Base-by-base conservation (phyloP, 2,113 vertebrate genomes). In the Lynx canadensis region DNA sequence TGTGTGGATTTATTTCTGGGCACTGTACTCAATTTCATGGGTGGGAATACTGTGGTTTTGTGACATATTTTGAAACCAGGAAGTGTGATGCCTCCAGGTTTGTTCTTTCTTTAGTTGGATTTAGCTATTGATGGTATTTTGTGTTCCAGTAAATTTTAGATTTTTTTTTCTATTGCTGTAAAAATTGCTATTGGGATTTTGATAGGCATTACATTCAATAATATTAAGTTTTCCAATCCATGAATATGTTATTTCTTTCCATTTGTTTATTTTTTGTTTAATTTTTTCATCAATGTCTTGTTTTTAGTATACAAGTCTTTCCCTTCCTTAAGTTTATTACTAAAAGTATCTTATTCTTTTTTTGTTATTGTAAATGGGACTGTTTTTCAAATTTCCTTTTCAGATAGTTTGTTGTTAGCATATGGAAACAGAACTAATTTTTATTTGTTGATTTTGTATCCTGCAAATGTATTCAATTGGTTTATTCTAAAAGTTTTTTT, bases 381-480 rank as follows among this genome's bases (percentile, higher is more conserved):
- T 80, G 31, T 50, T 94, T 71, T 73, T 31, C 45, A 50, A 81
- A 81, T 94, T 81, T 89, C n/a, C n/a, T 79, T 91, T 91, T 91
- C 63, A 45, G 31, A 33, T 18, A 50, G 65, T 33, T 71, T 36
- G 33, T 25, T 89, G 19, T 73, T 94, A 63, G 52, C 38, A 31
- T 73, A 50, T 81, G 71, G 65, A 81, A 94, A 73, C 48, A 52
- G 31, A 88, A 45, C 65, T 50, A 66, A 60, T 50, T 94, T 94
- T 73, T 79, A 36, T 33, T 66, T 89, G 33, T 50, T 50, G 55
- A 73, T 38, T 73, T 69, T 89, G 45, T 82, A 73, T 33, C 18
- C 31, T 89, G 41, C 19, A 71, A 71, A 31, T 89, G 74, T 89
- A 63, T 41, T 94, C 38, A 89, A 81, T 60, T 81, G 45, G 10